phyloP scores from a whole-genome alignment of 2,888 invertebrate genomes.

The Cheilosia vernalis region DNA sequence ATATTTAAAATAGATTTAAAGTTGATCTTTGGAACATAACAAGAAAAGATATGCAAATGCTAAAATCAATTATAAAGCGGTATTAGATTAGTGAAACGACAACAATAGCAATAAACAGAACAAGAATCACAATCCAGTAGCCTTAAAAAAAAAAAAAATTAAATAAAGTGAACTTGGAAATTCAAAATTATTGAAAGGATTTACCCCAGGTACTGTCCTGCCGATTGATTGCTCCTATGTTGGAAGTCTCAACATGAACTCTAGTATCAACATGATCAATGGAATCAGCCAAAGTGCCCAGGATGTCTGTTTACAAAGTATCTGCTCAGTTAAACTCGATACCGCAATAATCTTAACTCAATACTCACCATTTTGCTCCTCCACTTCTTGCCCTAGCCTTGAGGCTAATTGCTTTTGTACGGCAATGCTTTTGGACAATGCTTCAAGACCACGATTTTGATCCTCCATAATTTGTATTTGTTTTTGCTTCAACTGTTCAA shows the following conservation, averaged over 20 bases:
- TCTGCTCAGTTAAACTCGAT: neutral
- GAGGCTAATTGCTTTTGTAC: slow-evolving; percentile 90
- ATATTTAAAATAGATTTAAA: slow-evolving; percentile 25
- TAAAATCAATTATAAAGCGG: slow-evolving; percentile 12
- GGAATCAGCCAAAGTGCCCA: slow-evolving; percentile 90
- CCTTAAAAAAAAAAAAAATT: slow-evolving; percentile 81
- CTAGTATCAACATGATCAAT: slow-evolving; percentile 89
- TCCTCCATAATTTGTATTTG: slow-evolving; percentile 87
- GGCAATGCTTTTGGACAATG: slow-evolving; percentile 88
- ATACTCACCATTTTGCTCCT: slow-evolving; percentile 89
- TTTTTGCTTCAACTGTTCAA: slow-evolving; percentile 84
- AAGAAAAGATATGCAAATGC: slow-evolving; percentile 48
- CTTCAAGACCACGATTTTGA: slow-evolving; percentile 91
- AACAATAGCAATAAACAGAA: slow-evolving; percentile 88
- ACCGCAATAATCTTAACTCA: neutral
- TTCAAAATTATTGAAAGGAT: no score
- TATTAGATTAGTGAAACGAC: slow-evolving; percentile 83
- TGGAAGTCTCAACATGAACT: slow-evolving; percentile 87
- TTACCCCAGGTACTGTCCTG: slow-evolving; percentile 89
- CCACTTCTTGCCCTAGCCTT: slow-evolving; percentile 90
- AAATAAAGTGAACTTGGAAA: neutral
- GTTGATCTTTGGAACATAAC: slow-evolving; percentile 73
- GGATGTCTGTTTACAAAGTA: slow-evolving; percentile 85
- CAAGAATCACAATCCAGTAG: slow-evolving; percentile 89
- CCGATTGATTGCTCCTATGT: slow-evolving; percentile 86